Percentiles rank a stretch among this genome's conserved stretches.
These are phyloP conservation scores for Vollenhovia emeryi DNA, from an alignment of 1,140 invertebrate species.

Conservation along the genomic window DNA sequence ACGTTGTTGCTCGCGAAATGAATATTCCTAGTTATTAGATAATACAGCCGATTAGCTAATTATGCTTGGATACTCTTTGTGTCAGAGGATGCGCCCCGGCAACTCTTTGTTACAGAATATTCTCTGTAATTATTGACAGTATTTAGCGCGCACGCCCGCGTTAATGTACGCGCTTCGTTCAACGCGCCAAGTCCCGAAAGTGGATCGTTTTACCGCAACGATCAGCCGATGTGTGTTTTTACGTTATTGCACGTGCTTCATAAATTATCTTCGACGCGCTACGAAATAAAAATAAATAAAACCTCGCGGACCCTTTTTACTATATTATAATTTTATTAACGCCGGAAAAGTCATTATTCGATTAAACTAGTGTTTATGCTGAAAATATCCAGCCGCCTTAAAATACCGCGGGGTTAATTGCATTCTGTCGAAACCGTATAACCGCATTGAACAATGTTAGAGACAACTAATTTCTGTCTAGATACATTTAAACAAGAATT, in stretches of 20 bases:
- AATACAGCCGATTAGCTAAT: slow-evolving; percentile 46
- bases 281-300: not conserved
- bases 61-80: slow-evolving; percentile 50
- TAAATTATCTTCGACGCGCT: not conserved
- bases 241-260: not conserved
- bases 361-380: not conserved
- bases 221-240: not conserved
- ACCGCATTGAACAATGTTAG: not conserved
- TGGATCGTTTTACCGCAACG: not conserved
- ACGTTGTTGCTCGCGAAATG: slow-evolving; percentile 35
- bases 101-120: slow-evolving; percentile 33
- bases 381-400: not conserved
- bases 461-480: not conserved
- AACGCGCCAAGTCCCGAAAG: not conserved
- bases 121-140: slow-evolving; percentile 44
- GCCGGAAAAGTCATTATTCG: not conserved
- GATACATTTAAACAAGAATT: slow-evolving; percentile 9
- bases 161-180: slow-evolving; percentile 22
- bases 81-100: not conserved
- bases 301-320: not conserved
- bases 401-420: not conserved
- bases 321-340: not conserved
- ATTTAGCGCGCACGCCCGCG: slow-evolving; percentile 23
- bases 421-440: not conserved
- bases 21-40: slow-evolving; percentile 46